Evolutionary conservation across 1,140 invertebrate genomes (phyloP), one percentile per base, ranked within the genome.

Genomic region (Bombus sibiricus): DNA sequence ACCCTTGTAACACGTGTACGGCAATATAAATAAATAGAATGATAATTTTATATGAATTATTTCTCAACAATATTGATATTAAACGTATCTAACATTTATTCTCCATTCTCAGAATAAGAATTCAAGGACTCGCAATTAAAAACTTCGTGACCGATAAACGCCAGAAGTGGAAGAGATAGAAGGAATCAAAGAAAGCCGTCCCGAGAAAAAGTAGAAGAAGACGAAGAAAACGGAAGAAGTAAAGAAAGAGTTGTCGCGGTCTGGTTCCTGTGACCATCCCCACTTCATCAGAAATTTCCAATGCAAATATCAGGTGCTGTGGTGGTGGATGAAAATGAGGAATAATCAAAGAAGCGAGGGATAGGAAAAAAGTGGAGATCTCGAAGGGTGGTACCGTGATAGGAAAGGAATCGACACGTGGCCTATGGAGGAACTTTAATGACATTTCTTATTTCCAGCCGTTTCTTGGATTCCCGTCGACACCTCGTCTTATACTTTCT

Each of bases 391-490:
- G 62, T 59, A 81, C 57, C 37, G 59, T 77, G 59, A 79, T n/a
- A 72, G 68, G 64, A 57, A 64, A 69, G 66, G 83, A 69, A 87
- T 86, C 78, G 86, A 88, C 78, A 86, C 74, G 73, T 59, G 75
- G 85, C 39, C 72, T 57, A 74, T 77, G 68, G 57, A 83, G 86
- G 89, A 92, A 90, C 89, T 92, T 92, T 91, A 91, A 91, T 91
- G 90, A 90, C 89, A 91, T 91, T 91, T 91, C 90, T 91, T 91
- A 91, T 89, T 90, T 91, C 83, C 82, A 69, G 34, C 41, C 75
- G 57, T 62, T 77, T 28, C 59, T 77, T 39, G 22, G 34, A 39
- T 28, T 62, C 18, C 37, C 37, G 28, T 41, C 81, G 71, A 83
- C 75, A 41, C 74, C 75, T 74, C 88, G 81, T 59, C 43, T 73